A percentile compares a stretch with the other conserved stretches of the same genome.
Evolutionary conservation across 2,113 vertebrate genomes (phyloP).

Genomic region (Kobus ellipsiprymnus): DNA sequence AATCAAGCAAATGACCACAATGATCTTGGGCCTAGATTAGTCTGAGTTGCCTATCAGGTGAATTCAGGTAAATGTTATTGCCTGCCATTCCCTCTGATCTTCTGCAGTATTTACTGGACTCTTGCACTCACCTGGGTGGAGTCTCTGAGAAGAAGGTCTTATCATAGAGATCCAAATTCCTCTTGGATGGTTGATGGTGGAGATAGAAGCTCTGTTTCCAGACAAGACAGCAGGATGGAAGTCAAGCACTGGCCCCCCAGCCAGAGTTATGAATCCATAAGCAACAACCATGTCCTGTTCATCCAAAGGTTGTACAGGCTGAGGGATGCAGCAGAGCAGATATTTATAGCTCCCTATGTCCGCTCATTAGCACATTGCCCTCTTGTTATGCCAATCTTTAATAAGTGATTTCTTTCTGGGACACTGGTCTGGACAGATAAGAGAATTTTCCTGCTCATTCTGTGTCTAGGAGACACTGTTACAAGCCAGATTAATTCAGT

Average conservation of each 20-base stretch:
- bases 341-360: background rate
- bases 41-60: background rate
- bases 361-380: background rate
- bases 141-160: background rate
- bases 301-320: background rate
- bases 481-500: background rate
- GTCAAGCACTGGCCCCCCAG: background rate
- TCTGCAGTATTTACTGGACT: background rate
- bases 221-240: background rate
- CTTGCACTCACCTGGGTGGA: background rate
- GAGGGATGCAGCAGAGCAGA: background rate
- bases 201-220: background rate
- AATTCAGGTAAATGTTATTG: background rate
- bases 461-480: background rate
- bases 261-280: background rate
- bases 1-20: background rate
- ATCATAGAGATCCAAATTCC: background rate
- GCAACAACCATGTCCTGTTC: background rate
- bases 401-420: background rate
- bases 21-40: background rate
- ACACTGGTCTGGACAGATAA: background rate
- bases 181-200: background rate
- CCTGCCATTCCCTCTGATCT: background rate
- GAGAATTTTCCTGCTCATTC: background rate
- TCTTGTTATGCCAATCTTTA: too few relatives aligned